Evolutionary conservation across 2,113 vertebrate species (phyloP).

Genomic region (Pseudopodoces humilis): DNA sequence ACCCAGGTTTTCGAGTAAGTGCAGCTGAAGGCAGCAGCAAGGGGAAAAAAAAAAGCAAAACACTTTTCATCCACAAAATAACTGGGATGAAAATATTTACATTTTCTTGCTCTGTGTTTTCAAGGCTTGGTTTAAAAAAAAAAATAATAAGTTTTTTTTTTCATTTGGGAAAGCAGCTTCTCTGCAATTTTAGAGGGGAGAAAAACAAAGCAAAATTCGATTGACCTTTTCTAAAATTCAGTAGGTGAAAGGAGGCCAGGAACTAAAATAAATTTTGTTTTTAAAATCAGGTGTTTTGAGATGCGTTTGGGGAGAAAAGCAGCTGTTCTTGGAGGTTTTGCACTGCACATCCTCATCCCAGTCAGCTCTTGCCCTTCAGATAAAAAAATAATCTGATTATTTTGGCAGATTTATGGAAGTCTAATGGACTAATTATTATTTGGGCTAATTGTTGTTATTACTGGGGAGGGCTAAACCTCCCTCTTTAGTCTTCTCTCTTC

Average conservation of each 20-base stretch:
- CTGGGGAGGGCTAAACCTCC: not conserved
- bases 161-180: not conserved
- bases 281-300: not conserved
- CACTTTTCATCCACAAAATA: not conserved
- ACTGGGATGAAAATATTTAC: not conserved
- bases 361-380: not conserved
- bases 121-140: not conserved
- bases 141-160: not conserved
- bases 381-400: not conserved
- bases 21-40: not conserved
- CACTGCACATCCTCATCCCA: not conserved
- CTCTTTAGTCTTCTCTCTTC: not conserved
- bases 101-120: not conserved
- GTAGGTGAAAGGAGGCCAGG: not conserved
- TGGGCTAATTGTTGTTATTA: not conserved
- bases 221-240: not conserved
- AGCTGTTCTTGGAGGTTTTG: not conserved
- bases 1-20: not conserved
- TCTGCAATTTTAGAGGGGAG: not conserved
- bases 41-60: not conserved
- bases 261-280: accelerated
- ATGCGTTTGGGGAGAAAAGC: not conserved
- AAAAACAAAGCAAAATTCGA: accelerated
- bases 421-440: not conserved
- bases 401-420: not conserved